Evolutionary conservation across 2,113 vertebrate genomes (phyloP).

Genomic region (Macrotus californicus): DNA sequence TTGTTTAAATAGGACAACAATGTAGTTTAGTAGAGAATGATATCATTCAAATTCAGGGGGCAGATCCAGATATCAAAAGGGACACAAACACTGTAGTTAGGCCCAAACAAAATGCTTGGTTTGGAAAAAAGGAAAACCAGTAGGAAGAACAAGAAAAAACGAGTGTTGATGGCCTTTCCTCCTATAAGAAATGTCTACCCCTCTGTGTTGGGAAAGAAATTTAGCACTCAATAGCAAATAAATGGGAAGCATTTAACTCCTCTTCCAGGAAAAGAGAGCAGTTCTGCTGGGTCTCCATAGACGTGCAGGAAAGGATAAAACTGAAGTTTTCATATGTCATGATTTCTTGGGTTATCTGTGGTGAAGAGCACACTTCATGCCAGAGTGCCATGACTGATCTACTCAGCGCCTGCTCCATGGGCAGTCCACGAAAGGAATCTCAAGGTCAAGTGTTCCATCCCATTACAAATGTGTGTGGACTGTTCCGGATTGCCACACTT

Average conservation of each 20-base stretch:
- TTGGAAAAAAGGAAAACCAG: background rate
- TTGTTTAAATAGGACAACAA: background rate
- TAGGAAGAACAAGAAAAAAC: background rate
- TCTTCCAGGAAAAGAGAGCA: background rate
- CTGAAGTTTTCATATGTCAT: background rate
- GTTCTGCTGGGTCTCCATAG: background rate
- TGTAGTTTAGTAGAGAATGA: background rate
- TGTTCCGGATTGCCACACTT: background rate
- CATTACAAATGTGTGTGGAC: background rate
- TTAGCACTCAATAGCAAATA: background rate
- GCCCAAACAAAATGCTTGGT: background rate
- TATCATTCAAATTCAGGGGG: background rate
- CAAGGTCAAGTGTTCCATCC: background rate
- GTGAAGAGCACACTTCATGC: background rate
- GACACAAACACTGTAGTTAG: background rate
- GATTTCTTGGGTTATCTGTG: background rate
- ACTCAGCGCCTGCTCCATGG: too few species aligned
- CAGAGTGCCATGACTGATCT: background rate
- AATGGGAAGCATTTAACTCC: background rate
- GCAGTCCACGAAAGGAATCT: background rate
- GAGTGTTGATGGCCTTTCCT: background rate
- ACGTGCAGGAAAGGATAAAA: background rate
- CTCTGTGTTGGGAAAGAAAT: background rate
- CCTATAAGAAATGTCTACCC: background rate
- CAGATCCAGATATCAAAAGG: background rate